Evolutionary conservation across 2,113 vertebrate species (phyloP).

Genomic region (Cryptoleucopteryx plumbea): DNA sequence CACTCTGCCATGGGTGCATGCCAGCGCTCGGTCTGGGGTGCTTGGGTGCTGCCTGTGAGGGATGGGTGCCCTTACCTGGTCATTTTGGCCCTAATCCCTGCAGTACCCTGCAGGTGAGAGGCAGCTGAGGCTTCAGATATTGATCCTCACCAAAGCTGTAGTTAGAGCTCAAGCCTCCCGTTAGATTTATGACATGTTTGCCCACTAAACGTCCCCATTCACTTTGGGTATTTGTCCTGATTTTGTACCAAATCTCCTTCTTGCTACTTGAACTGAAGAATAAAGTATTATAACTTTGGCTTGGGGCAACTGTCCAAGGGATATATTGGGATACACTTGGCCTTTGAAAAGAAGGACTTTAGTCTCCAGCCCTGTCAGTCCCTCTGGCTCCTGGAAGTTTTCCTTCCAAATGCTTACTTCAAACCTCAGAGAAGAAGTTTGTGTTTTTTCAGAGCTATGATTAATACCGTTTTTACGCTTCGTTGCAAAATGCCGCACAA

Average conservation of each 20-base stretch:
- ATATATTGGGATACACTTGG: conserved; percentile 58
- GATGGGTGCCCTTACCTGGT: not conserved
- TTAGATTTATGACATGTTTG: not conserved
- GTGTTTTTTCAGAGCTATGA: conserved; percentile 50
- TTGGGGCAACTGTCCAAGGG: conserved; percentile 41
- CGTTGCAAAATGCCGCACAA: conserved; percentile 33
- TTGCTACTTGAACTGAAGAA: conserved; percentile 44
- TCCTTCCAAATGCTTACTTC: conserved; percentile 53
- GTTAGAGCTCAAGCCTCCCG: not conserved
- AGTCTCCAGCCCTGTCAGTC: conserved; percentile 41
- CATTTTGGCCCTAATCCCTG: not conserved
- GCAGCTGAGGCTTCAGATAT: not conserved
- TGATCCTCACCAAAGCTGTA: not conserved
- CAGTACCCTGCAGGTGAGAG: not conserved
- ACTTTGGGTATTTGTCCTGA: not conserved
- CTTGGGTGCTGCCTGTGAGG: not conserved
- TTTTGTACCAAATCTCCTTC: conserved; percentile 39
- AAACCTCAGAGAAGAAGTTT: conserved; percentile 50
- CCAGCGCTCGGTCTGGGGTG: accelerated
- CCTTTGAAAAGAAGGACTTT: conserved; percentile 55
- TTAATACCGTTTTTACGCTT: conserved; percentile 59
- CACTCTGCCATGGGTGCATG: not conserved
- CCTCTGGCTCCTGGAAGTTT: conserved; percentile 58
- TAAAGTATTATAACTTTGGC: conserved; percentile 46
- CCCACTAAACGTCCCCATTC: not conserved